Percentiles rank a stretch among this genome's conserved stretches.
phyloP scores from a whole-genome alignment of 2,113 vertebrate genomes.

The Mobula hypostoma region DNA sequence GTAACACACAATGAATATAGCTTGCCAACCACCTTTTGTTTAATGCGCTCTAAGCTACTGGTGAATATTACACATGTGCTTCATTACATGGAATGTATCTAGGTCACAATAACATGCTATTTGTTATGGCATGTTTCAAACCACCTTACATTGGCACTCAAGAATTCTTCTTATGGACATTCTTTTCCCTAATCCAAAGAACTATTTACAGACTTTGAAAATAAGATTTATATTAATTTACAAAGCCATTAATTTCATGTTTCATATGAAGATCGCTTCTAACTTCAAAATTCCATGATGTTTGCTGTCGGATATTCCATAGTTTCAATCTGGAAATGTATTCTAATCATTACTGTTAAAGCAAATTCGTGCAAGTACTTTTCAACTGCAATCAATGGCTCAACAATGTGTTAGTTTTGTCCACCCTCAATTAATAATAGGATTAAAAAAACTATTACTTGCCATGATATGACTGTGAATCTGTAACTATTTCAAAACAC shows the following conservation, averaged over 20 bases:
- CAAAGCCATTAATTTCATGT: not conserved
- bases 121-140: not conserved
- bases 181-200: not conserved
- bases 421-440: not conserved
- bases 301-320: not conserved
- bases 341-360: not conserved
- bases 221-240: not conserved
- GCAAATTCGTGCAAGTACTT: too few relatives aligned
- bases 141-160: not conserved
- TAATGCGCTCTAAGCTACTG: not conserved
- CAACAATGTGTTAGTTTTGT: not conserved
- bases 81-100: not conserved
- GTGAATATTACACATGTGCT: not conserved
- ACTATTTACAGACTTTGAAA: not conserved
- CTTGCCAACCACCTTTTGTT: not conserved
- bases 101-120: not conserved
- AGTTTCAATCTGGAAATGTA: not conserved
- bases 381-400: not conserved
- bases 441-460: too few relatives aligned
- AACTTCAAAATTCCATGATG: not conserved
- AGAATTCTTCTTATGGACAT: not conserved
- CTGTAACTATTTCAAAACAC: not conserved
- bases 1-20: not conserved
- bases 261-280: not conserved
- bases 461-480: too few relatives aligned